Evolutionary conservation across 2,888 invertebrate genomes (phyloP).

Genomic region (Caenorhabditis doughertyi): DNA sequence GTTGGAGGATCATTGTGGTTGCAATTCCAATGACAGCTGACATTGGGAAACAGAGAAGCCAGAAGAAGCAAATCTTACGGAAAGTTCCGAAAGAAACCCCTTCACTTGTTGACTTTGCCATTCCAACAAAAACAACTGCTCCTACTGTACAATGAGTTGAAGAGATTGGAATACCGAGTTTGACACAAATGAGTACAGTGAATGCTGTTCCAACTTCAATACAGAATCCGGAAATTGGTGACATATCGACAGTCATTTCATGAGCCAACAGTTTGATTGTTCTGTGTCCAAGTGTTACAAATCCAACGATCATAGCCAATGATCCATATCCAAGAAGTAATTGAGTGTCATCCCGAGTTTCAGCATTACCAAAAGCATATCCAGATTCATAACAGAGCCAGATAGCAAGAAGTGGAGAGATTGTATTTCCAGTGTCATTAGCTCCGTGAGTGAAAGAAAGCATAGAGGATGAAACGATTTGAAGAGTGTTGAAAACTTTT

Average conservation of each 20-base stretch:
- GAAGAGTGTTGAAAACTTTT: conserved; percentile 87
- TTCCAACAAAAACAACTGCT: conserved; percentile 77
- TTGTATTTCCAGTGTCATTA: conserved; percentile 85
- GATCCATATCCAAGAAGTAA: conserved; percentile 71
- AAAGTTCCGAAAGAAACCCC: conserved; percentile 73
- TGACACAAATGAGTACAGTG: conserved; percentile 77
- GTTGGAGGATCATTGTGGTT: conserved; percentile 66
- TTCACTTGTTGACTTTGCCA: conserved; percentile 71
- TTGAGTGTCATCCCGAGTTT: conserved; percentile 73
- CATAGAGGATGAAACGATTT: conserved; percentile 96
- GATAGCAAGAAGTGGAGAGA: conserved; percentile 77
- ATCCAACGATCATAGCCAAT: conserved; percentile 74
- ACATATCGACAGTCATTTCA: conserved; percentile 74
- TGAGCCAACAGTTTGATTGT: conserved; percentile 75
- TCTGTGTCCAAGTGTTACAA: conserved; percentile 73
- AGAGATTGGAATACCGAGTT: conserved; percentile 75
- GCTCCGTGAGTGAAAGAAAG: conserved; percentile 99
- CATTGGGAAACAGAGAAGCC: conserved; percentile 75
- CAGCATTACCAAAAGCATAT: conserved; percentile 73
- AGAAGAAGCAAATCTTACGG: conserved; percentile 69
- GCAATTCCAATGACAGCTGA: conserved; percentile 69
- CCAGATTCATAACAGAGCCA: conserved; percentile 74
- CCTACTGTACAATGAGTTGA: conserved; percentile 80
- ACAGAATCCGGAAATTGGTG: conserved; percentile 76
- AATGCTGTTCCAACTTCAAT: conserved; percentile 79